Evolutionary conservation across 2,113 vertebrate genomes (phyloP).

Genomic region (Oxyura jamaicensis): DNA sequence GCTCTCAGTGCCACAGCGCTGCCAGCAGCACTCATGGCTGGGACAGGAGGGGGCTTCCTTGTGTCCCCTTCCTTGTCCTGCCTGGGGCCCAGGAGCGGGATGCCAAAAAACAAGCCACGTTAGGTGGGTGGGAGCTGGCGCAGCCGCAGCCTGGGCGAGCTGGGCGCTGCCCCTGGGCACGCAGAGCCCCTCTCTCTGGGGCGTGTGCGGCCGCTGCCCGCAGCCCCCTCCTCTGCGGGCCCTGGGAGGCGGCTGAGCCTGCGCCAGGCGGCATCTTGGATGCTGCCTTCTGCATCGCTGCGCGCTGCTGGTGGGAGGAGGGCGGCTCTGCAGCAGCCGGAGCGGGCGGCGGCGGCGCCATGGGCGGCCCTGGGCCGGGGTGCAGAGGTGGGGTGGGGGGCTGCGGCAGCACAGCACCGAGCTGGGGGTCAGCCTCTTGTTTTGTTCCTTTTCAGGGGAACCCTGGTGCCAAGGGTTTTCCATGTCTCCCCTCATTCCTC

Average conservation of each 20-base stretch:
- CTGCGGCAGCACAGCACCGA: background rate
- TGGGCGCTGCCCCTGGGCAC: background rate
- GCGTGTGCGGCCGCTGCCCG: rapidly evolving
- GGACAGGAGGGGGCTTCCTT: background rate
- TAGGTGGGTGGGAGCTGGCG: background rate
- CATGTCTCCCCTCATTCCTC: background rate
- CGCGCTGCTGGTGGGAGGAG: background rate
- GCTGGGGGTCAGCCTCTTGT: rapidly evolving
- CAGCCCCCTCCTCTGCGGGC: background rate
- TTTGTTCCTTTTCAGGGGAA: background rate
- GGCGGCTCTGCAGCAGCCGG: background rate
- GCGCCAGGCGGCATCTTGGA: background rate
- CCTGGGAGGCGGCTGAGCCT: conserved; percentile 1
- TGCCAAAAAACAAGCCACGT: no score
- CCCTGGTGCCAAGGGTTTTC: background rate
- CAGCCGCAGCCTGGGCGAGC: rapidly evolving
- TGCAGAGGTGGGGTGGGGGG: background rate
- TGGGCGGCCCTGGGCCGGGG: rapidly evolving
- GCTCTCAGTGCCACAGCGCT: background rate
- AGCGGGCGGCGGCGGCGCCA: background rate
- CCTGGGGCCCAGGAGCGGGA: background rate
- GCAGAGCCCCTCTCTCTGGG: rapidly evolving
- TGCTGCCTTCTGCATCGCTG: background rate
- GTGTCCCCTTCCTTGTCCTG: rapidly evolving
- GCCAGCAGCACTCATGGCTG: background rate